phyloP scores from a whole-genome alignment of 2,113 vertebrate genomes.

The Rhineura floridana region DNA sequence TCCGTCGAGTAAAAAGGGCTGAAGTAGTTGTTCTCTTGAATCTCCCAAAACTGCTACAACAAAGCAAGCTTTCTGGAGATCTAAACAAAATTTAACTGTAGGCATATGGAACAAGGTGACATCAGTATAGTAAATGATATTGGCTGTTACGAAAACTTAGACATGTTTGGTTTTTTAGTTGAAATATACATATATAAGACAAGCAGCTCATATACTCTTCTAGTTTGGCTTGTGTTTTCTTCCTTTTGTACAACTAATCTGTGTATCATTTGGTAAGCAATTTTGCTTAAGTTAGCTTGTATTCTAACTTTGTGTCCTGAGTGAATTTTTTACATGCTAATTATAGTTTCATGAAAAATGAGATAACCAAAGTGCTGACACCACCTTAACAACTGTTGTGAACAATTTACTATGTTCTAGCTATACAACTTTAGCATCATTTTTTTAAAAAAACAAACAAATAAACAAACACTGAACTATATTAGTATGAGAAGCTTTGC shows the following conservation, averaged over 20 bases:
- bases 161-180: slow-evolving; percentile 12
- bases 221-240: neutral
- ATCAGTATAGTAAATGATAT: neutral
- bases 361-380: slow-evolving; percentile 52
- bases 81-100: neutral
- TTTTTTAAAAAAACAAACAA: slow-evolving; percentile 16
- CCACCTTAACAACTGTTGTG: slow-evolving; percentile 28
- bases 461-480: neutral
- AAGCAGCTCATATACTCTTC: too few species aligned
- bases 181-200: too few species aligned
- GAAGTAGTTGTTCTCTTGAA: neutral
- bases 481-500: neutral
- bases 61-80: neutral
- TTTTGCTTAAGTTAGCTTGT: slow-evolving; percentile 43
- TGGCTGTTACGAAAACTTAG: neutral
- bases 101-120: neutral
- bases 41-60: neutral
- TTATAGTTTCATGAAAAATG: slow-evolving; percentile 54
- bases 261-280: slow-evolving; percentile 42
- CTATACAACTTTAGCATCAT: slow-evolving; percentile 1
- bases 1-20: neutral
- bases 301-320: slow-evolving; percentile 38
- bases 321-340: slow-evolving; percentile 46
- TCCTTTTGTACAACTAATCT: slow-evolving; percentile 33
- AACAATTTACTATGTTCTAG: slow-evolving; percentile 19